These are phyloP conservation scores for Dolichotis patagonum DNA, from an alignment of 2,113 vertebrate genomes.

Conservation along the genomic window DNA sequence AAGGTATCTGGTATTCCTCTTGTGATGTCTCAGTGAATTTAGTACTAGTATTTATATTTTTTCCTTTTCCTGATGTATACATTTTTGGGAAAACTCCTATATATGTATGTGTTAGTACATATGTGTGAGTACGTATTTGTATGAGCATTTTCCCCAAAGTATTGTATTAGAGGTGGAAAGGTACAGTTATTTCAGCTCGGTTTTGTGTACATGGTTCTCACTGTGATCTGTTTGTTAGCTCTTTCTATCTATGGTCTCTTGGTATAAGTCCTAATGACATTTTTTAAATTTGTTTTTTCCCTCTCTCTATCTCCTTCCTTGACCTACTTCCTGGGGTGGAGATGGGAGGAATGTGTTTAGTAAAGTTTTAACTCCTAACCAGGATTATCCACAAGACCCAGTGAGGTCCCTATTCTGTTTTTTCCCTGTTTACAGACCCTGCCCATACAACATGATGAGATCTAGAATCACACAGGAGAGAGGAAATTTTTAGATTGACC, in stretches of 20 bases:
- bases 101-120: too few species aligned
- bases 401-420: not conserved
- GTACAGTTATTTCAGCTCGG: not conserved
- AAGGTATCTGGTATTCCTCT: not conserved
- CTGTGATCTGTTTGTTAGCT: not conserved
- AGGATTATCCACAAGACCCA: not conserved
- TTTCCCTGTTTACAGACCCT: not conserved
- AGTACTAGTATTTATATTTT: not conserved
- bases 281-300: not conserved
- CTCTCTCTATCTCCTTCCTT: not conserved
- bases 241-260: not conserved
- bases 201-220: not conserved
- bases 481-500: not conserved
- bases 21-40: not conserved
- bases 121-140: not conserved
- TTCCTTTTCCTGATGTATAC: not conserved
- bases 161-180: not conserved
- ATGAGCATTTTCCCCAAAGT: not conserved
- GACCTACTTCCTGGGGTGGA: not conserved
- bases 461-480: not conserved
- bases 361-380: not conserved
- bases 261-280: not conserved
- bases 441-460: not conserved
- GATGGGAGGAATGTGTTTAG: not conserved
- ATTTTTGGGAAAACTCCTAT: not conserved